Conservation (phyloP, 1,140 invertebrate species). For the Brachionus manjavacas region DNA sequence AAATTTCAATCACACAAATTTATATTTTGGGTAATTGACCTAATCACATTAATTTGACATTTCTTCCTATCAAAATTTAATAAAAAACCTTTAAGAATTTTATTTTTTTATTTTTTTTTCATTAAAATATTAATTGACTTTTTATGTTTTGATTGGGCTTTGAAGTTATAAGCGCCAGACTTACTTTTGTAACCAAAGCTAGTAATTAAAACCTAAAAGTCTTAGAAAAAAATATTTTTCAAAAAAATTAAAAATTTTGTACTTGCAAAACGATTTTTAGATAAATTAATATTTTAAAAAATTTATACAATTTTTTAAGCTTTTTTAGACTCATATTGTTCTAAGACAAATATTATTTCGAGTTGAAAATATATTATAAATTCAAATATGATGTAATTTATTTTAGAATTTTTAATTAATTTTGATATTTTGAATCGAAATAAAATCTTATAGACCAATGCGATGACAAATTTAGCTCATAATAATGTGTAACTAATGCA, state of each 20-base stretch:
- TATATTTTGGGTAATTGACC: background rate
- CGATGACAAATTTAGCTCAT: background rate
- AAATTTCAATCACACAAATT: background rate
- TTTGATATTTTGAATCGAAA: background rate
- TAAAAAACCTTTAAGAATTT: too few species aligned
- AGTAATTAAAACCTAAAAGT: background rate
- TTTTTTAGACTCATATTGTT: background rate
- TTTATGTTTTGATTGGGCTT: background rate
- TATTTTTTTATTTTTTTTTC: background rate
- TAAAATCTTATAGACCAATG: background rate
- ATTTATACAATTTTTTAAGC: background rate
- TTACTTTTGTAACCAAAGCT: background rate
- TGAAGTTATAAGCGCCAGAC: background rate
- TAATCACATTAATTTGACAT: background rate
- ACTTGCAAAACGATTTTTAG: background rate
- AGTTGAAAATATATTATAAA: background rate
- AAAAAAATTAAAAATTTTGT: background rate
- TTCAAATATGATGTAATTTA: background rate
- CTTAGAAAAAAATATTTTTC: background rate
- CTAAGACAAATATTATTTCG: background rate
- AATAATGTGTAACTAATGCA: slow-evolving; percentile 12
- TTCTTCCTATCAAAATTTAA: background rate
- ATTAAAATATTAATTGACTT: background rate
- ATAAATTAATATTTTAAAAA: background rate
- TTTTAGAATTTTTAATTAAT: background rate